Base-by-base conservation (phyloP, 23 tunicate species). In the Halocynthia roretzi region DNA sequence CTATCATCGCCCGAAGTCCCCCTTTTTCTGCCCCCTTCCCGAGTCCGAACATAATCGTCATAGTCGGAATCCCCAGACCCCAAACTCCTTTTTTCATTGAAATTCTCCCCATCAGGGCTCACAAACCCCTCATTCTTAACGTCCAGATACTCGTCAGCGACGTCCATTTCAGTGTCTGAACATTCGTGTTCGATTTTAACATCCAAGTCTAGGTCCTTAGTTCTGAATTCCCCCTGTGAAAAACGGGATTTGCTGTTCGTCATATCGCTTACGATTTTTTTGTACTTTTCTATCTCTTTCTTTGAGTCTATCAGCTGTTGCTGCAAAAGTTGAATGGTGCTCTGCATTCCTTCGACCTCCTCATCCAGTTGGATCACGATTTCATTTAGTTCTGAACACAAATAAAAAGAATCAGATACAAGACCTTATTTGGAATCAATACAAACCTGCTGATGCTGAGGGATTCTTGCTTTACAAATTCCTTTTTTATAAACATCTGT, bases 341-440 rank as follows among this genome's bases (percentile, higher is more conserved):
- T 80, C 60, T 96, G 96, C 89, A 96, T 85, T 52, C 97, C 99
- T 76, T 96, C 99, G 7, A 89, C 96, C 65, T 96, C 99, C 50
- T 96, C 99, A 64, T 96, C 99, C 57, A 96, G 93, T 63, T 89
- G 96, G 64, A 89, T 82, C 10, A 96, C 99, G 77, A 96, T 90
- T 58, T 89, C 96, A 51, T 96, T 92, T 8, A 87, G 71, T 68
- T 96, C 99, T 85, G 86, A 8, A 70, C 60, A 10, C 56, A 67
- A 67, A 82, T 19, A 52, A 74, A 71, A 71, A 20, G 18, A 68
- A 15, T 68, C 14, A 14, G 15, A 58, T 58, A 14, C 15, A 58
- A 58, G 63, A 58, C 1, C n/a, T 58, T 58, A 14, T 1, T 14
- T 58, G n/a, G n/a, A 4, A 58, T 58, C 4, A n/a, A n/a, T 14